Percentiles rank a stretch among this genome's conserved stretches.
Conservation (phyloP, 2,113 vertebrate genomes). For the Corapipo altera region DNA sequence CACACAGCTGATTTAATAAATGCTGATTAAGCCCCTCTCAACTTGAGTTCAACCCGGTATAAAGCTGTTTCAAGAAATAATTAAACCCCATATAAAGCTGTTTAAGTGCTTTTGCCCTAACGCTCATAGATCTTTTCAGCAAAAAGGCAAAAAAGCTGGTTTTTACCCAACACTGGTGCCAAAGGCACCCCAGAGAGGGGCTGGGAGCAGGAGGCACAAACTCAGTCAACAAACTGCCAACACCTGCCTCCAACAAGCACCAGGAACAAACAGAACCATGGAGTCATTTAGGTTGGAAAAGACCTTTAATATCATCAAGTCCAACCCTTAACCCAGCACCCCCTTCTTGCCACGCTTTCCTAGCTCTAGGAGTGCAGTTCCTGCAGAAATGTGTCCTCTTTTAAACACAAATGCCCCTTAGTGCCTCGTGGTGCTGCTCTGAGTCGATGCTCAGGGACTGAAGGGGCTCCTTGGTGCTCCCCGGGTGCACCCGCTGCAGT, state of each 20-base stretch:
- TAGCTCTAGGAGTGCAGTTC: background rate
- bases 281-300: background rate
- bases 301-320: background rate
- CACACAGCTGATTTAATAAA: background rate
- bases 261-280: background rate
- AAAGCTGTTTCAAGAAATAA: background rate
- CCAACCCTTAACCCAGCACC: background rate
- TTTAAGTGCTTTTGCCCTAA: accelerated
- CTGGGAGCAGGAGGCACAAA: background rate
- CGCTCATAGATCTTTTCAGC: accelerated
- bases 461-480: background rate
- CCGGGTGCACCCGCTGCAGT: background rate
- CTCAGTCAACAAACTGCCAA: accelerated
- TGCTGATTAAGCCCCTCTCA: background rate
- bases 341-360: accelerated
- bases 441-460: accelerated
- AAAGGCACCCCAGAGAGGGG: accelerated
- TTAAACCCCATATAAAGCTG: background rate
- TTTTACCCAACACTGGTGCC: background rate
- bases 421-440: accelerated
- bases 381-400: background rate
- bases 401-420: background rate
- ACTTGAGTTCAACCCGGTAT: accelerated
- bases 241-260: background rate
- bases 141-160: background rate